phyloP scores from a whole-genome alignment of 2,888 invertebrate genomes.

The Biston betularia region DNA sequence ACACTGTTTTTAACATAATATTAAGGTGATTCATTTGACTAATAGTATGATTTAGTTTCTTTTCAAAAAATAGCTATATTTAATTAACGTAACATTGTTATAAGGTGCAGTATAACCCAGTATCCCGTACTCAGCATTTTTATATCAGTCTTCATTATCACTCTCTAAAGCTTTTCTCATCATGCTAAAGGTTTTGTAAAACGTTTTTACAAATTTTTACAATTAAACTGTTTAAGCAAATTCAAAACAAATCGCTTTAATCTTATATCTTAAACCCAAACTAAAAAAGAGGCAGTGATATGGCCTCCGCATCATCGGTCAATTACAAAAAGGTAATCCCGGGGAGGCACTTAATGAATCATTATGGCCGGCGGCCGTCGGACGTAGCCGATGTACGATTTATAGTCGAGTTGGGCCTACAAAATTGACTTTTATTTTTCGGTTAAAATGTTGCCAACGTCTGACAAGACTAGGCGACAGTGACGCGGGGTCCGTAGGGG shows the following conservation, averaged over 20 bases:
- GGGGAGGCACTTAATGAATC: constrained; percentile 85
- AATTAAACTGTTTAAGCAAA: neutral
- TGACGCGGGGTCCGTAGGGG: constrained; percentile 42
- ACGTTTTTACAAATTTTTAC: neutral
- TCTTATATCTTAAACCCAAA: constrained; percentile 52
- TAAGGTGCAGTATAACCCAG: no score
- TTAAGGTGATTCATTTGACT: no score
- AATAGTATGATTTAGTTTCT: no score
- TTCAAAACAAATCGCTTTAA: constrained; percentile 35
- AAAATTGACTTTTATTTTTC: constrained; percentile 54
- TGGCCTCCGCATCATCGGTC: constrained; percentile 83
- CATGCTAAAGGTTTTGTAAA: neutral
- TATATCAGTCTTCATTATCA: no score
- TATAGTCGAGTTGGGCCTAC: constrained; percentile 64
- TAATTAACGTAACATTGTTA: no score
- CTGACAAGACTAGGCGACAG: constrained; percentile 45
- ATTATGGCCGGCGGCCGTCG: constrained; percentile 76
- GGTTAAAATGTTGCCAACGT: constrained; percentile 46
- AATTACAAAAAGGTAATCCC: constrained; percentile 86
- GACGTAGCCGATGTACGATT: constrained; percentile 71
- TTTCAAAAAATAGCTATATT: no score
- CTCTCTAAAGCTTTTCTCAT: no score
- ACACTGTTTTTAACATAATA: no score
- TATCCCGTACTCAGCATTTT: no score
- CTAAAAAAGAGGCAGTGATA: constrained; percentile 80